These are phyloP conservation scores for Odontothrips loti DNA, from an alignment of 2,888 invertebrate genomes.

Conservation along the genomic window DNA sequence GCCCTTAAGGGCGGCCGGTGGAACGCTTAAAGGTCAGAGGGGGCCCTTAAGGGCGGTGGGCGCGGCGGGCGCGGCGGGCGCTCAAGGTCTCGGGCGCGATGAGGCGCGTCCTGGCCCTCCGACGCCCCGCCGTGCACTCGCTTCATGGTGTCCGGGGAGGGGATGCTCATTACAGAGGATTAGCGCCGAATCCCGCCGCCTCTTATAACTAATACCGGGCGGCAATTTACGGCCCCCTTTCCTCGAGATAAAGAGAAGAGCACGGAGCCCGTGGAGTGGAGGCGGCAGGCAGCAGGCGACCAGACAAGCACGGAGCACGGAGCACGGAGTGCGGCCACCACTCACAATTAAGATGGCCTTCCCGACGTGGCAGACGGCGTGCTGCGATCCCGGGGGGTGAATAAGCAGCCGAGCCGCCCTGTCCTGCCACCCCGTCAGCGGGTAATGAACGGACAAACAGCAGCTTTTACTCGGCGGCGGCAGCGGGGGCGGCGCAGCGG, in stretches of 20 bases:
- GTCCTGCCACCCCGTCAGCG: too few species aligned
- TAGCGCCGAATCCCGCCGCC: constrained; percentile 18
- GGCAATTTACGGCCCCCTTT: constrained; percentile 1
- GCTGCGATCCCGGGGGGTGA: too few species aligned
- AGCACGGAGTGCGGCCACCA: neutral
- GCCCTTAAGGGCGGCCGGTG: too few species aligned
- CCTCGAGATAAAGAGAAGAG: constrained; percentile 15
- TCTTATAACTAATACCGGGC: constrained; percentile 9
- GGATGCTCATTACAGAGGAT: constrained; percentile 10
- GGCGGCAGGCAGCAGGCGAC: too few species aligned
- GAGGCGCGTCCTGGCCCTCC: too few species aligned
- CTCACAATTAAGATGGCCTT: constrained; percentile 19
- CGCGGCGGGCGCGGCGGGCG: neutral
- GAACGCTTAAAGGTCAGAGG: neutral
- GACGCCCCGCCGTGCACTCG: neutral
- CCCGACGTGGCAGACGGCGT: neutral
- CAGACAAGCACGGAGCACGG: too few species aligned
- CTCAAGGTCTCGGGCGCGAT: neutral
- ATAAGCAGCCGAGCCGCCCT: too few species aligned
- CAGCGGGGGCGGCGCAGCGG: neutral
- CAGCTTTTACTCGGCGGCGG: too few species aligned
- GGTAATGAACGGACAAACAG: too few species aligned
- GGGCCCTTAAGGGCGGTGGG: neutral
- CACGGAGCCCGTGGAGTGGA: too few species aligned
- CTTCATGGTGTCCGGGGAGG: neutral